Evolutionary conservation across 2,888 invertebrate species (phyloP).

Genomic region (Gibbula magus): DNA sequence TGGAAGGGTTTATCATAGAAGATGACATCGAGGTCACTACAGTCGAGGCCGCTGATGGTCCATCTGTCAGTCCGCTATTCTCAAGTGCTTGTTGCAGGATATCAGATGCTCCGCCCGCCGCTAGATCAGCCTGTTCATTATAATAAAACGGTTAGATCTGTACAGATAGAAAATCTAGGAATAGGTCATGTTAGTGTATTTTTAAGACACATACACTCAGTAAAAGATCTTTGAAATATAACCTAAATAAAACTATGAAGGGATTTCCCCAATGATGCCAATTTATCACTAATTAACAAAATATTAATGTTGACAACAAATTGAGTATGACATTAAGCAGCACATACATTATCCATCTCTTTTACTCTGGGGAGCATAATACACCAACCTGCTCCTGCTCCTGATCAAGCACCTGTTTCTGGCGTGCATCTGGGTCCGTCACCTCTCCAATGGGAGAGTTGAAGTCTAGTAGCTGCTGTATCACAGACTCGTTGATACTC

Average conservation of each 20-base stretch:
- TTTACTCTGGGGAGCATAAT: background rate
- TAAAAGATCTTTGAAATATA: too few species aligned
- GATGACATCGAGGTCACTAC: background rate
- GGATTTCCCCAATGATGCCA: too few species aligned
- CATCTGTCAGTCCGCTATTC: slow-evolving; percentile 74
- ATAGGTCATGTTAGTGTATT: too few species aligned
- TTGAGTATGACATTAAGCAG: too few species aligned
- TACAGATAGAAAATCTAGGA: too few species aligned
- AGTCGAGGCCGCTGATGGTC: slow-evolving; percentile 20
- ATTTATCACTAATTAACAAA: too few species aligned
- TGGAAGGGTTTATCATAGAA: slow-evolving; percentile 34
- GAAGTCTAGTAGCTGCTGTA: slow-evolving; percentile 63
- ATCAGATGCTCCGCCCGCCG: slow-evolving; percentile 68
- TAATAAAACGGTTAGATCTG: too few species aligned
- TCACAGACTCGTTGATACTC: slow-evolving; percentile 53
- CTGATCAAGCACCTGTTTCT: slow-evolving; percentile 20
- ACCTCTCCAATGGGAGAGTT: slow-evolving; percentile 22
- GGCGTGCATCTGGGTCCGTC: slow-evolving; percentile 15
- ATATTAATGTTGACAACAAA: too few species aligned
- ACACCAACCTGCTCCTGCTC: background rate
- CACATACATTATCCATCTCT: too few species aligned
- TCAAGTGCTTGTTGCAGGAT: slow-evolving; percentile 79
- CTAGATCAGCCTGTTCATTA: slow-evolving; percentile 6
- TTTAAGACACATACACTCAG: too few species aligned
- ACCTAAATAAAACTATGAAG: too few species aligned